phyloP scores from a whole-genome alignment of 2,888 invertebrate species.

The Periphyllus acericola region DNA sequence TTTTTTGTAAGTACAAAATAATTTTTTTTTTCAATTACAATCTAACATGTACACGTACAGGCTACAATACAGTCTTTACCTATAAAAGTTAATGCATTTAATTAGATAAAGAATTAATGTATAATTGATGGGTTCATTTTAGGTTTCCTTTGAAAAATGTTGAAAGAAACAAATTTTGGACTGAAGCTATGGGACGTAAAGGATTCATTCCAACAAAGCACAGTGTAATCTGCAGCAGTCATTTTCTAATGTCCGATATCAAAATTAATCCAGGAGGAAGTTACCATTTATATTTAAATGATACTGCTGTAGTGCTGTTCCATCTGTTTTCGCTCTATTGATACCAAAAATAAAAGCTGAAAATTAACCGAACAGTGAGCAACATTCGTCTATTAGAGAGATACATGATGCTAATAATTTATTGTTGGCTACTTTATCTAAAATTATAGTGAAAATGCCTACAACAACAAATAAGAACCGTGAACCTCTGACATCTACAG shows the following conservation, averaged over 20 bases:
- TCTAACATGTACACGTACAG: no score
- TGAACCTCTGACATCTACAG: background rate
- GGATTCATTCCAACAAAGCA: background rate
- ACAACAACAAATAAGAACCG: background rate
- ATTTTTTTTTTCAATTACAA: no score
- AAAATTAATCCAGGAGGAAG: background rate
- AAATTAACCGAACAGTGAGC: background rate
- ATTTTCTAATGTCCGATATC: background rate
- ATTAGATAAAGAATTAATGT: constrained; percentile 7
- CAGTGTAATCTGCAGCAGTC: background rate
- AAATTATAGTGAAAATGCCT: background rate
- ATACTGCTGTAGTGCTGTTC: background rate
- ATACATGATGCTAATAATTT: background rate
- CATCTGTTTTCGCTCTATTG: background rate
- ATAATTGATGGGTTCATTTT: background rate
- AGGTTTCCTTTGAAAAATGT: constrained; percentile 1
- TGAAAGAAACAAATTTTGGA: no score
- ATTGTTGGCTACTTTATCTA: background rate
- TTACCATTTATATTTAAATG: constrained; percentile 10
- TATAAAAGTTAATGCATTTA: background rate
- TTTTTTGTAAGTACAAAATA: no score
- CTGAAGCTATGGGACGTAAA: background rate
- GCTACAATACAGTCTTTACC: no score
- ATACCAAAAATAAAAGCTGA: background rate
- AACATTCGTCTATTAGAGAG: background rate